Conservation (phyloP, 2,797 vertebrate species). For the Scolopax bukidnonensis region DNA sequence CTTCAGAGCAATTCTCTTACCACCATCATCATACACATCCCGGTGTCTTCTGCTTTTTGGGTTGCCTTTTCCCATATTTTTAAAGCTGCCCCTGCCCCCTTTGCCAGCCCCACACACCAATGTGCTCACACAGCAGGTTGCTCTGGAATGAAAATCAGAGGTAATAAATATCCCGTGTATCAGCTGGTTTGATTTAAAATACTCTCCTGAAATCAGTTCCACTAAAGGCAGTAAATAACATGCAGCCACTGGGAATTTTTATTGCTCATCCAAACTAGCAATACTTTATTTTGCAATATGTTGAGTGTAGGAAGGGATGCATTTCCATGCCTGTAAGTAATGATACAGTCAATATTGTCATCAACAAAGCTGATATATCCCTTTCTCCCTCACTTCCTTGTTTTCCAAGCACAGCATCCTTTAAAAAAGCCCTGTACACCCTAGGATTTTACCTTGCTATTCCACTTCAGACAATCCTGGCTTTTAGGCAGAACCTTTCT, state of each 20-base stretch:
- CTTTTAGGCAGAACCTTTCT: not conserved
- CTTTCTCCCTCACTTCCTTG: not conserved
- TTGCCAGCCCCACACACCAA: not conserved
- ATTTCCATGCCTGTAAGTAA: not conserved
- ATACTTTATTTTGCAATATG: not conserved
- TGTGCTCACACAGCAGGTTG: not conserved
- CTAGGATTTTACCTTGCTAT: not conserved
- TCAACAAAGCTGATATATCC: not conserved
- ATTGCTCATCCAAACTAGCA: not conserved
- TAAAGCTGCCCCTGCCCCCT: not conserved
- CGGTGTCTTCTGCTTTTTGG: not conserved
- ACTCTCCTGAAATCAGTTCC: not conserved
- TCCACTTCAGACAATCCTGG: not conserved
- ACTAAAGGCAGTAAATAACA: slow-evolving; percentile 23
- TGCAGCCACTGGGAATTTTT: not conserved
- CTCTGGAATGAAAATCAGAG: not conserved
- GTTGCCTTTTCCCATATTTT: not conserved
- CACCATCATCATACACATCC: rapidly evolving
- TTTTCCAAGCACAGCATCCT: not conserved
- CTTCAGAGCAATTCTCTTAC: not conserved
- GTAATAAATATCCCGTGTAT: not conserved
- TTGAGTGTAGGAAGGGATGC: not conserved
- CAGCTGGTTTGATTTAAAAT: slow-evolving; percentile 20
- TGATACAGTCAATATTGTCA: not conserved
- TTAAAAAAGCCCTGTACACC: not conserved